These are phyloP conservation scores for Diplogasteroides magnus DNA, from an alignment of 1,140 invertebrate species.

Conservation along the genomic window DNA sequence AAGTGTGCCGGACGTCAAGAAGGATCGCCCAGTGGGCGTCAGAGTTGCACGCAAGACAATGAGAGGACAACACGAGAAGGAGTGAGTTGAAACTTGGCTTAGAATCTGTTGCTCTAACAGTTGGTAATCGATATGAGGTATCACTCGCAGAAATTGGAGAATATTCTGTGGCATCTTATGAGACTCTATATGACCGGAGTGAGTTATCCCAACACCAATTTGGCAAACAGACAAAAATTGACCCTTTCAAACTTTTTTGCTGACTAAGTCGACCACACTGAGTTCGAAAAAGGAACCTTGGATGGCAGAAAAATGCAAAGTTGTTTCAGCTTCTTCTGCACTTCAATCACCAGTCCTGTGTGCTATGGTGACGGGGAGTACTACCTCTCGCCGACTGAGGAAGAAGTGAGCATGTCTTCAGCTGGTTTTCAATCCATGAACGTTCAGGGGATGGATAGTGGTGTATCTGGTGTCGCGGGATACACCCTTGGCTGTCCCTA, in stretches of 20 bases:
- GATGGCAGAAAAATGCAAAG: no score
- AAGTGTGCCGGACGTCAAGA: not conserved
- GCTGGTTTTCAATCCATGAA: slow-evolving; percentile 9
- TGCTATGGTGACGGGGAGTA: not conserved
- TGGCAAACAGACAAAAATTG: no score
- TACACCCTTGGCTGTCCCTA: slow-evolving; percentile 12
- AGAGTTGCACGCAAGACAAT: not conserved
- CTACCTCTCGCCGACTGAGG: not conserved
- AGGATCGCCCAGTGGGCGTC: not conserved
- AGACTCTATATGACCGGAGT: no score
- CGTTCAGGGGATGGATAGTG: not conserved
- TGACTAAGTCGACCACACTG: no score
- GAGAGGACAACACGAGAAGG: slow-evolving; percentile 6
- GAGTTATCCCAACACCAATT: no score
- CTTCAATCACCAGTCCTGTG: not conserved
- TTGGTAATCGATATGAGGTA: no score
- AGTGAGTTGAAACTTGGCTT: not conserved
- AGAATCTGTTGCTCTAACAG: no score
- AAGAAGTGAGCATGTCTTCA: not conserved
- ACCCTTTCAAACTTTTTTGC: no score
- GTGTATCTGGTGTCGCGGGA: slow-evolving; percentile 5
- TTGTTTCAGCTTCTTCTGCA: not conserved
- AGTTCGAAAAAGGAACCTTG: no score
- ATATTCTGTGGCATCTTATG: no score
- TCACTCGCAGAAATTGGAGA: no score